These are phyloP conservation scores for Chloropsis cyanopogon DNA, from an alignment of 2,113 vertebrate genomes.

Conservation along the genomic window DNA sequence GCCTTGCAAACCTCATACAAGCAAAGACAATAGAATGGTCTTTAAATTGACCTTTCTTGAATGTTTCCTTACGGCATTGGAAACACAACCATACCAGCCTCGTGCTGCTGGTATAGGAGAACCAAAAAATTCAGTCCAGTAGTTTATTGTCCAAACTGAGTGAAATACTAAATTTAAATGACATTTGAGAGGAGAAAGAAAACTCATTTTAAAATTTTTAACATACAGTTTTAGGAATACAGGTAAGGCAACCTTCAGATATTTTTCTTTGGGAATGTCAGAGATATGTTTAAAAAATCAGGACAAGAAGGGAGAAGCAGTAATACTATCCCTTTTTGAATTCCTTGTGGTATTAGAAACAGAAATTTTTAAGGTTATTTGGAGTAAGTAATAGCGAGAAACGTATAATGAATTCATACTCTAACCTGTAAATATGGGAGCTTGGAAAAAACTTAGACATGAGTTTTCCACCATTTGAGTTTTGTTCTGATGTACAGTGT, in stretches of 20 bases:
- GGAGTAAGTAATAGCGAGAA: background rate
- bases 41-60: background rate
- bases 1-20: background rate
- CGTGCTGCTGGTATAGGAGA: background rate
- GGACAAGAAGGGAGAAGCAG: background rate
- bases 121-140: background rate
- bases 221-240: background rate
- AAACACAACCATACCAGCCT: background rate
- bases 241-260: background rate
- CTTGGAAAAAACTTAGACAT: background rate
- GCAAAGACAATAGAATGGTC: background rate
- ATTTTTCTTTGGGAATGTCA: background rate
- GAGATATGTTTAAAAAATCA: background rate
- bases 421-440: background rate
- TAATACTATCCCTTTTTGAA: background rate
- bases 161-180: background rate
- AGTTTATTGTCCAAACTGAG: background rate
- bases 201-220: background rate
- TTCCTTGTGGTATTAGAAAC: background rate
- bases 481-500: background rate
- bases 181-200: background rate
- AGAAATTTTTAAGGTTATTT: background rate
- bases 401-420: background rate
- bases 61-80: background rate
- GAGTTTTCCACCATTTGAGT: background rate